Conservation (phyloP, 2,797 vertebrate genomes). For the Telmatherina bonti region DNA sequence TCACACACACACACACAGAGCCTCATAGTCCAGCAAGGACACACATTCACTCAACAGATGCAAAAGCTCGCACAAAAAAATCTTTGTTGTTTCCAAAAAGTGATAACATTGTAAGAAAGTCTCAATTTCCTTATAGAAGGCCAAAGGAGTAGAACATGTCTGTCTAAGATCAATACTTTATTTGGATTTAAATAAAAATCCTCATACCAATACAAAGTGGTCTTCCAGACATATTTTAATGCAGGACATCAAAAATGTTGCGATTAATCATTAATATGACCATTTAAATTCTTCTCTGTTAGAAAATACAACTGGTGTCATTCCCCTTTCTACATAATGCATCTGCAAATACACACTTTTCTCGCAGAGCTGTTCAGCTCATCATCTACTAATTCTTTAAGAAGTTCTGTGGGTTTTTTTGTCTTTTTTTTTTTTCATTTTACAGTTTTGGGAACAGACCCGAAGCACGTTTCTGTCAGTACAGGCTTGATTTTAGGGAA, state of each 20-base stretch:
- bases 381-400: not conserved
- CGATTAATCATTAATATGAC: not conserved
- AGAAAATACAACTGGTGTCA: too few species aligned
- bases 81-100: conserved; percentile 29
- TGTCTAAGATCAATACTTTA: conserved; percentile 17
- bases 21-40: conserved; percentile 42
- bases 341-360: not conserved
- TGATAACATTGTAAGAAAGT: conserved; percentile 32
- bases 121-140: conserved; percentile 34
- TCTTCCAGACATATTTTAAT: not conserved
- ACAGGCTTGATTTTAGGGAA: not conserved
- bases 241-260: not conserved
- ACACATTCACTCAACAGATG: conserved; percentile 15
- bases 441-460: not conserved
- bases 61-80: conserved; percentile 20
- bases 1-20: conserved; percentile 14
- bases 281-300: not conserved
- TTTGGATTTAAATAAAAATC: conserved; percentile 24
- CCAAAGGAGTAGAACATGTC: conserved; percentile 4
- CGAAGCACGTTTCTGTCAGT: not conserved
- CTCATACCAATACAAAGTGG: not conserved
- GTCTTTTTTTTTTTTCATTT: not conserved
- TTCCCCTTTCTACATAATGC: too few species aligned
- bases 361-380: not conserved
- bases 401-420: not conserved